Conservation (phyloP, 2,797 vertebrate species). For the Coracias cyanogaster region DNA sequence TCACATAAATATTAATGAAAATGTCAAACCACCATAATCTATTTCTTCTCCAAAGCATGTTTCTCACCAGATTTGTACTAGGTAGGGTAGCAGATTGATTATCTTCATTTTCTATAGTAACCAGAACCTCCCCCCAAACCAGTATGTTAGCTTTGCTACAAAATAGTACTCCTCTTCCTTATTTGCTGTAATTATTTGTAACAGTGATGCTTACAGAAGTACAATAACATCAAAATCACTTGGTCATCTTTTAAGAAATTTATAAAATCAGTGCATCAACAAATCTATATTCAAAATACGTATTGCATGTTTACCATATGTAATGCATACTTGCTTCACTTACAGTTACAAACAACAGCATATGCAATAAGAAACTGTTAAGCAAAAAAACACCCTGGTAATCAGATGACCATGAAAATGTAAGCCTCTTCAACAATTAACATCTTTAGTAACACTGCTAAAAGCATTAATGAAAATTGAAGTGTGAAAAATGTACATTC, state of each 20-base stretch:
- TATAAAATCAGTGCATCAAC: neutral
- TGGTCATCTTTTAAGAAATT: neutral
- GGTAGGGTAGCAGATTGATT: neutral
- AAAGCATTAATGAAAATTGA: slow-evolving; percentile 64
- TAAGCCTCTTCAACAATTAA: slow-evolving; percentile 8
- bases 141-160: neutral
- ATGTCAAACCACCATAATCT: neutral
- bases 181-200: neutral
- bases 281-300: neutral
- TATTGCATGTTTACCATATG: neutral
- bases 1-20: neutral
- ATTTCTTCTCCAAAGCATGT: neutral
- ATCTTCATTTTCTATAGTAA: neutral
- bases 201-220: neutral
- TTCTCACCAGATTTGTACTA: neutral
- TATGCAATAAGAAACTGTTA: neutral
- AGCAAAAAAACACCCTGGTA: neutral
- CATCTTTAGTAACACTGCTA: neutral
- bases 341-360: neutral
- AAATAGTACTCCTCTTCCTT: neutral
- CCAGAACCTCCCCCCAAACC: neutral
- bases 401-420: neutral
- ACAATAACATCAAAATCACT: neutral
- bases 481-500: slow-evolving; percentile 63
- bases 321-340: neutral